A percentile compares a stretch with the other conserved stretches of the same genome.
Conservation (phyloP, 2,888 invertebrate species). For the Melanotus villosus region DNA sequence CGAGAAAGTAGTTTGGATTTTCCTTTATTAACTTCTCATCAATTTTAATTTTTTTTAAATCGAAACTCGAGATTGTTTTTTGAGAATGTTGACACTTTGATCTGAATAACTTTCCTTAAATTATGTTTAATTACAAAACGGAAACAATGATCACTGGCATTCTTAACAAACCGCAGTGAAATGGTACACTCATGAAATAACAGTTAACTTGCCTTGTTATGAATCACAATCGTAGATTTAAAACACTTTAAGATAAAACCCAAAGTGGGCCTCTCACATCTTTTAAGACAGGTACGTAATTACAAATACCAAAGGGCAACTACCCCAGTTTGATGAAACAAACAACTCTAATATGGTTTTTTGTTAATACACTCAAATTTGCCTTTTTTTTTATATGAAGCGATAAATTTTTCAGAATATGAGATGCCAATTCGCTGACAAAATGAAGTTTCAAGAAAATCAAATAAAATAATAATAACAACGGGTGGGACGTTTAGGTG, state of each 20-base stretch:
- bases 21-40: too few species aligned
- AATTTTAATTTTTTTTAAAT: too few species aligned
- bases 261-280: slow-evolving; percentile 17
- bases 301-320: slow-evolving; percentile 31
- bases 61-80: too few species aligned
- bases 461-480: background rate
- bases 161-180: too few species aligned
- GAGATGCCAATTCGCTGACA: slow-evolving; percentile 6
- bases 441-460: background rate
- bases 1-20: too few species aligned
- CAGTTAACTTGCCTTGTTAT: slow-evolving; percentile 1
- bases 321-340: slow-evolving; percentile 13
- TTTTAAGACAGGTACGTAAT: slow-evolving; percentile 23
- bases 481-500: background rate
- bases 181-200: too few species aligned
- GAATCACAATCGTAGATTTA: slow-evolving; percentile 1
- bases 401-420: background rate
- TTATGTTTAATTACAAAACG: too few species aligned
- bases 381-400: background rate
- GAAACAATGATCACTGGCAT: too few species aligned
- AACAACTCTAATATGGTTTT: background rate
- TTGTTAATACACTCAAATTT: background rate
- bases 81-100: too few species aligned
- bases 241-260: background rate
- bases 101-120: too few species aligned